These are phyloP conservation scores for Halesus radiatus DNA, from an alignment of 1,140 invertebrate species.

Conservation along the genomic window DNA sequence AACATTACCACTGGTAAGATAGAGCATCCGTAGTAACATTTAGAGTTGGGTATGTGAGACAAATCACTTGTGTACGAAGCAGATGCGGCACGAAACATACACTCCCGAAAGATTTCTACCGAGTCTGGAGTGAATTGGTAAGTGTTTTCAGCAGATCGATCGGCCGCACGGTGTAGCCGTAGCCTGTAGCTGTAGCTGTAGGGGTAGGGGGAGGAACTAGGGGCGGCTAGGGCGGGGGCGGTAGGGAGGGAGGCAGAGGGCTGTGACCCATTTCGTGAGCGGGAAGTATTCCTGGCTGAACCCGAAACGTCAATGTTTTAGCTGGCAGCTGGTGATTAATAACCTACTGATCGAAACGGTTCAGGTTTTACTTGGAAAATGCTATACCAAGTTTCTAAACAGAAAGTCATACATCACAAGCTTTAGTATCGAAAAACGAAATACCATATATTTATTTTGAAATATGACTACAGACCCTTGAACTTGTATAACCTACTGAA, in stretches of 20 bases:
- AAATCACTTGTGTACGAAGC: constrained; percentile 3
- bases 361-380: no score
- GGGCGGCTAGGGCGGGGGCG: neutral
- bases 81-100: constrained; percentile 19
- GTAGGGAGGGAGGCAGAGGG: neutral
- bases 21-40: no score
- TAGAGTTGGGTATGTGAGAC: neutral
- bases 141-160: constrained; percentile 18
- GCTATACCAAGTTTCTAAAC: no score
- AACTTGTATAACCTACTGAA: no score
- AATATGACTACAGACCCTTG: no score
- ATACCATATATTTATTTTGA: no score
- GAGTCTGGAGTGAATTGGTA: constrained; percentile 27
- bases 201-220: no score
- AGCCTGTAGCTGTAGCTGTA: no score
- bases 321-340: neutral
- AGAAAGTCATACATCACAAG: no score
- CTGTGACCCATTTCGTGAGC: constrained; percentile 8
- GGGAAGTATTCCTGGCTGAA: constrained; percentile 13
- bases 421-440: no score
- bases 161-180: neutral
- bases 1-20: neutral
- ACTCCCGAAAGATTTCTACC: constrained; percentile 7
- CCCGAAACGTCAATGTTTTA: constrained; percentile 16
- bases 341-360: no score